A percentile compares a stretch with the other conserved stretches of the same genome.
These are phyloP conservation scores for Actinostola sp. DNA, from an alignment of 92 coral and sea anemone species.

Conservation along the genomic window DNA sequence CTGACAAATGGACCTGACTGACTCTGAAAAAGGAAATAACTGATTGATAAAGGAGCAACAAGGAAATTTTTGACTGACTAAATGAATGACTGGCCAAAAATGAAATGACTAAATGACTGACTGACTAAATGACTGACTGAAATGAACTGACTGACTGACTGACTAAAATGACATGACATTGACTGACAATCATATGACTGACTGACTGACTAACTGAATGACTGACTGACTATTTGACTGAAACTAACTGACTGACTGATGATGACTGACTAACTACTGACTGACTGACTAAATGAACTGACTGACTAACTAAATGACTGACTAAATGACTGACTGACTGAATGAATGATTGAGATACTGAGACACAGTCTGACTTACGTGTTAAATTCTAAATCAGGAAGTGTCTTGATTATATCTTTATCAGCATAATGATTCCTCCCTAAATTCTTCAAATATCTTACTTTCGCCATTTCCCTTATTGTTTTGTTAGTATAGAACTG, in stretches of 20 bases:
- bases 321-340: background rate
- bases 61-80: too few relatives aligned
- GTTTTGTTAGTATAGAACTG: conserved; percentile 72
- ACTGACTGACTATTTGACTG: too few relatives aligned
- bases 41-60: too few relatives aligned
- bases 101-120: background rate
- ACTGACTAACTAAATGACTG: background rate
- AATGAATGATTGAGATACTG: background rate
- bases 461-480: conserved; percentile 73
- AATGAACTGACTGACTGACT: background rate
- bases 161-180: too few relatives aligned
- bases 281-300: background rate
- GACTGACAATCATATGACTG: background rate
- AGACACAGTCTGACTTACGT: conserved; percentile 51
- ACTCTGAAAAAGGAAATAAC: too few relatives aligned
- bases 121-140: background rate
- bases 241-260: too few relatives aligned
- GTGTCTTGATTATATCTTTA: conserved; percentile 71
- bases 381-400: conserved; percentile 82
- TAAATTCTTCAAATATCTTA: conserved; percentile 61
- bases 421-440: conserved; percentile 68
- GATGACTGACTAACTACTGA: background rate
- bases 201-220: background rate
- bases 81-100: too few relatives aligned
- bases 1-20: too few relatives aligned